Evolutionary conservation across 1,140 invertebrate genomes (phyloP).

Genomic region (Holotrichia oblita): DNA sequence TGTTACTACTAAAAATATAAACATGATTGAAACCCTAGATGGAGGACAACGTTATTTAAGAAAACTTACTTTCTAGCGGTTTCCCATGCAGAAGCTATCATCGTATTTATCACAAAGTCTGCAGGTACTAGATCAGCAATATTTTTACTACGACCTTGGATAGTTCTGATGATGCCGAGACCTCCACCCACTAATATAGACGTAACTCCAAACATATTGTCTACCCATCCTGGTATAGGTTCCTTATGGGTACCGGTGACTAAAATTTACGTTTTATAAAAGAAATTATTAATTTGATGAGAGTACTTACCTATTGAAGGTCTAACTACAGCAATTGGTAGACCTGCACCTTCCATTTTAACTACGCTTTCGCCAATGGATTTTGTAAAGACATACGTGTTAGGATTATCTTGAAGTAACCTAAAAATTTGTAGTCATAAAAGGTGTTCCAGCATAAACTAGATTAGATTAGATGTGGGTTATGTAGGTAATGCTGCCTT

Average conservation of each 20-base stretch:
- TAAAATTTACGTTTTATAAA: too few species aligned
- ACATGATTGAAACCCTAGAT: neutral
- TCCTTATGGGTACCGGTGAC: constrained; percentile 80
- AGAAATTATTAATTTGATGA: too few species aligned
- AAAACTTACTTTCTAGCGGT: neutral
- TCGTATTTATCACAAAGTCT: constrained; percentile 78
- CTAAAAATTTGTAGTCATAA: neutral
- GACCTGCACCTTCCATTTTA: constrained; percentile 67
- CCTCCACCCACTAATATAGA: constrained; percentile 66
- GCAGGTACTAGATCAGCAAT: constrained; percentile 81
- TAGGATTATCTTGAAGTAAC: constrained; percentile 73
- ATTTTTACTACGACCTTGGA: constrained; percentile 66
- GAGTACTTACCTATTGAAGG: constrained; percentile 73
- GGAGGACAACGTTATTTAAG: neutral
- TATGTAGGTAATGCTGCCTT: too few species aligned
- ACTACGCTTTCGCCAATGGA: constrained; percentile 80
- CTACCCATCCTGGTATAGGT: constrained; percentile 78
- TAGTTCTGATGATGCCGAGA: constrained; percentile 73
- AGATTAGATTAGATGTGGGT: too few species aligned
- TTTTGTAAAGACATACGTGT: constrained; percentile 89
- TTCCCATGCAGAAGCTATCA: constrained; percentile 68
- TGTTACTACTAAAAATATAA: neutral
- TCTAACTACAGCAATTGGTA: constrained; percentile 80
- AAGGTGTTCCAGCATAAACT: too few species aligned
- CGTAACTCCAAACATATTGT: constrained; percentile 83